A percentile compares a stretch with the other conserved stretches of the same genome.
phyloP scores from a whole-genome alignment of 2,113 vertebrate genomes.

The Asarcornis scutulata region DNA sequence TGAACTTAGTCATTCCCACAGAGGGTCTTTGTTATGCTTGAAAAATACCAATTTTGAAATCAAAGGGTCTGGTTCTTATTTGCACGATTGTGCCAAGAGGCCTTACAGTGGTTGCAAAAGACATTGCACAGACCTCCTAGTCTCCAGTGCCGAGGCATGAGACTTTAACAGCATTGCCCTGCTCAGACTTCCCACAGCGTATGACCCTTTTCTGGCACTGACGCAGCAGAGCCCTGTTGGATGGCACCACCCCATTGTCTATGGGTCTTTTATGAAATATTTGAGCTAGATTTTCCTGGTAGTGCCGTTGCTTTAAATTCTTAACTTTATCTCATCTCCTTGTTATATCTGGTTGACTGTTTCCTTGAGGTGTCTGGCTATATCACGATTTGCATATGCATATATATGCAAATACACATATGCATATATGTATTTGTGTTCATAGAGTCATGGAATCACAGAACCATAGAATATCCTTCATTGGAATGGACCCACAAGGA shows the following conservation, averaged over 20 bases:
- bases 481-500: not conserved
- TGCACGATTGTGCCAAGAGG: not conserved
- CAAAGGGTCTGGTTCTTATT: slow-evolving; percentile 9
- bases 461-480: not conserved
- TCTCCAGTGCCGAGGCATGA: not conserved
- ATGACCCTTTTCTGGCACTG: not conserved
- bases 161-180: not conserved
- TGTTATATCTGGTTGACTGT: not conserved
- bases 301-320: not conserved
- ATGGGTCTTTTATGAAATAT: not conserved
- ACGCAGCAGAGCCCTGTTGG: not conserved
- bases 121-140: not conserved
- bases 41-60: not conserved
- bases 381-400: not conserved
- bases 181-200: not conserved
- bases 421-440: not conserved
- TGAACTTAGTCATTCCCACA: not conserved
- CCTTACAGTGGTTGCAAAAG: not conserved
- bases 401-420: too few relatives aligned
- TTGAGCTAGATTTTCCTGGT: not conserved
- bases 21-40: not conserved
- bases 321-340: not conserved
- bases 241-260: not conserved
- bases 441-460: not conserved
- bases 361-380: not conserved